Base-by-base conservation (phyloP, 1,140 invertebrate species). In the Elymnias hypermnestra region DNA sequence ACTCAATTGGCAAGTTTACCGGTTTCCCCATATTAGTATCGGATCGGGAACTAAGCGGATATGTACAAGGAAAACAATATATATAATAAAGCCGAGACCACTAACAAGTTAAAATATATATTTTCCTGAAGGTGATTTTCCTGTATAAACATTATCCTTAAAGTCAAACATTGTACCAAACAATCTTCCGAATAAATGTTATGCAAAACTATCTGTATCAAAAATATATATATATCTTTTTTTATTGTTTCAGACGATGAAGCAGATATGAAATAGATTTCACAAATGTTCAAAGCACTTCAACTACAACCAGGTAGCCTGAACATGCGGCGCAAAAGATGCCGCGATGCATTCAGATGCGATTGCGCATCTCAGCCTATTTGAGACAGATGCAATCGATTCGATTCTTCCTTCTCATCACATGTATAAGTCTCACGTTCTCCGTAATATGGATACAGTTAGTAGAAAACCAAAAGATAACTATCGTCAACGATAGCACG, bases 371-470 rank as follows among this genome's bases (percentile, higher is more conserved):
- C 36, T 19, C 33, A 38, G 31, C 38, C 23, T 44, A 44, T 31
- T 12, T 68, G 23, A 70, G 46, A 18, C 59, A 58, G 23, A 45
- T 54, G 52, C 43, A 59, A 23, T 47, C 66, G 7, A 25, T 63
- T 12, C 53, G 65, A 21, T 64, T 60, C 29, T 61, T 69, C 12
- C 37, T 52, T 3, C 35, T 66, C 17, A 36, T 71, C 7, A 63
- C 51, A 38, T 65, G 55, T 38, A 46, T 66, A 7, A 67, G 66
- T 35, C 61, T 74, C 5, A 47, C 49, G n/a, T 23, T 70, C 22
- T 67, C 65, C 2, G 43, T 77, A 9, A 46, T 64, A 12, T 75
- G 63, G 59, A 57, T 69, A 18, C 61, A 60, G 36, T 57, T 63
- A 28, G 28, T 57, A 29, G 57, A 44, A 13, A 57, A 18, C 9